Conservation (phyloP, 2,888 invertebrate genomes). For the Eustalomyia histrio region DNA sequence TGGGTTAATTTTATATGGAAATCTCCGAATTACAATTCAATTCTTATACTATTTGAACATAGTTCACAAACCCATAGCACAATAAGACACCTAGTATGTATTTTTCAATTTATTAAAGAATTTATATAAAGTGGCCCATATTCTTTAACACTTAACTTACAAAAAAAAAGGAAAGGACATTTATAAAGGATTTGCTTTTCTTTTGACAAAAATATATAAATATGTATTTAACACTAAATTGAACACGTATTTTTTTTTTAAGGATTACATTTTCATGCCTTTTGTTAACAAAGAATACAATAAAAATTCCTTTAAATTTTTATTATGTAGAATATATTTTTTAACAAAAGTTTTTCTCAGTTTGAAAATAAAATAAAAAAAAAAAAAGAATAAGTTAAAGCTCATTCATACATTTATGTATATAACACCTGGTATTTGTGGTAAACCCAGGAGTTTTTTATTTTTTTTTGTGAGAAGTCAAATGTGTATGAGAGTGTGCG, state of each 20-base stretch:
- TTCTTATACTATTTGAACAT: background rate
- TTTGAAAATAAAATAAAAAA: background rate
- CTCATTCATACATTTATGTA: conserved; percentile 1
- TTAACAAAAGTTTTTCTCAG: conserved; percentile 23
- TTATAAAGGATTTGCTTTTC: conserved; percentile 43
- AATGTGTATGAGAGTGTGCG: background rate
- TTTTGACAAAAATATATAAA: conserved; percentile 7
- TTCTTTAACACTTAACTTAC: conserved; percentile 43
- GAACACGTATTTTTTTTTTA: conserved; percentile 55
- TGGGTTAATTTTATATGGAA: no score
- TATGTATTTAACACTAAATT: conserved; percentile 55
- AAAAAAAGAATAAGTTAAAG: conserved; percentile 11
- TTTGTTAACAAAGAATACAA: conserved; percentile 26
- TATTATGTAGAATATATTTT: conserved; percentile 32
- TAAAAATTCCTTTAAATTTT: conserved; percentile 62
- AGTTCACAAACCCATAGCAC: background rate
- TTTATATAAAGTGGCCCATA: conserved; percentile 42
- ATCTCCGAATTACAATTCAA: no score
- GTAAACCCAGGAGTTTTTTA: conserved; percentile 32
- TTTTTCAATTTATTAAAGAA: conserved; percentile 47
- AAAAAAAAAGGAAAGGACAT: conserved; percentile 24
- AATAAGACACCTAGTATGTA: conserved; percentile 5
- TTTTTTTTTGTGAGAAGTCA: conserved; percentile 7
- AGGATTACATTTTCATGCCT: conserved; percentile 39
- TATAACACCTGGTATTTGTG: conserved; percentile 59